Evolutionary conservation across 2,888 invertebrate genomes (phyloP).

Genomic region (Onthophagus sagittarius): DNA sequence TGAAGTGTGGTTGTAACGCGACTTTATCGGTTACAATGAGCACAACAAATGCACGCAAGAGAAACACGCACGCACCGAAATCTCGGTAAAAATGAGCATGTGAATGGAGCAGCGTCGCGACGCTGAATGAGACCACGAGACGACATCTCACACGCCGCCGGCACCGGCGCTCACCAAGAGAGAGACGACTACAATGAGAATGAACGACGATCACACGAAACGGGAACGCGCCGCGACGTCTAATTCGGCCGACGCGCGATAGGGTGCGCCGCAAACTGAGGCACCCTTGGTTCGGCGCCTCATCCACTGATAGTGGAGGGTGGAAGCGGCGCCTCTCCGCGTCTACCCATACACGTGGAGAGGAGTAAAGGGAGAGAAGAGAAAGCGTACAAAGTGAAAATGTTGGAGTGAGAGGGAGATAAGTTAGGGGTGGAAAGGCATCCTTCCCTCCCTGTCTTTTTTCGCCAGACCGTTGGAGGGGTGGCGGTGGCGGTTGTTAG

Average conservation of each 20-base stretch:
- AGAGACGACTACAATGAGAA: slow-evolving; percentile 11
- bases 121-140: slow-evolving; percentile 26
- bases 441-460: background rate
- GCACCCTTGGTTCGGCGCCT: background rate
- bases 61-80: background rate
- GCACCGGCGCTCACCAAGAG: slow-evolving; percentile 22
- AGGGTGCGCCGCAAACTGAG: slow-evolving; percentile 3
- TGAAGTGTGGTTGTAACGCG: slow-evolving; percentile 24
- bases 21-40: background rate
- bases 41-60: background rate
- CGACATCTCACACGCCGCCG: slow-evolving; percentile 21
- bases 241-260: background rate
- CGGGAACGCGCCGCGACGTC: background rate
- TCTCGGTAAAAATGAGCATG: slow-evolving; percentile 23
- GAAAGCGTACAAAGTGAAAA: background rate
- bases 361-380: background rate
- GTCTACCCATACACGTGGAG: background rate
- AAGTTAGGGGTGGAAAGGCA: background rate
- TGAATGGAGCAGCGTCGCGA: slow-evolving; percentile 29
- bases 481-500: background rate
- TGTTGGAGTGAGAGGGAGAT: background rate
- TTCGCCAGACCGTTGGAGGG: background rate
- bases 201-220: too few species aligned
- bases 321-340: slow-evolving; percentile 1
- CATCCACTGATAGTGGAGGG: background rate